Base-by-base conservation (phyloP, 2,888 invertebrate species). In the Allolobophora icterica region DNA sequence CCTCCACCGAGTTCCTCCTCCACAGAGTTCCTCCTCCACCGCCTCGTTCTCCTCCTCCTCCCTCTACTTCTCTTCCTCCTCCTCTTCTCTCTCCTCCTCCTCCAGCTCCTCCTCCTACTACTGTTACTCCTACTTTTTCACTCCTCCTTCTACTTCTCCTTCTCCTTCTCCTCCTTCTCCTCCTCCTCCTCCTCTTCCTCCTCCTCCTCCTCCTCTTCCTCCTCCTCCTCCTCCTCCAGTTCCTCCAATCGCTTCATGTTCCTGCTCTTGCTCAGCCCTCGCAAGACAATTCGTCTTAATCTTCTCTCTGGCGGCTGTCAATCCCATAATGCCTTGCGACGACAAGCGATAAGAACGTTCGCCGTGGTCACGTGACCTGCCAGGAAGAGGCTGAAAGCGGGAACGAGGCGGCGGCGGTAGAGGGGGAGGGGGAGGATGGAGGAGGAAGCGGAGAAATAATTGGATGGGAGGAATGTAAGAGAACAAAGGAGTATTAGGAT, bases 251-350 rank as follows among this genome's bases (percentile, higher is more conserved):
- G 33, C 30, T 11, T 33, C 30, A 11, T 35, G 84, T 35, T 84
- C 84, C 84, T 11, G 11, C 17, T 35, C 84, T 35, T 52, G 52
- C 30, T 84, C 84, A 17, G 35, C 33, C 84, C 34, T 87, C 87
- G 35, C 21, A 34, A 87, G 87, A 87, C 87, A 38, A 71, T 71
- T n/a, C 71, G 71, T 71, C 71, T 71, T 71, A 71, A 71, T 71
- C 71, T 71, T 71, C 71, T 71, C 71, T 71, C 71, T 71, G 71
- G 8, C 71, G 71, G 2, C 34, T 21, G 87, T 87, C 87, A 34
- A 87, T 38, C 87, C 87, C 87, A 87, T 38, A 87, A 87, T 87
- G 34, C 87, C 38, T 87, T 38, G 87, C 87, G 87, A 38, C 87
- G 87, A 84, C 71, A 30, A 71, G 71, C 71, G 71, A 71, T 71